Evolutionary conservation across 2,113 vertebrate species (phyloP), one percentile per base, ranked within the genome.

Genomic region (Cyanocitta stelleri): DNA sequence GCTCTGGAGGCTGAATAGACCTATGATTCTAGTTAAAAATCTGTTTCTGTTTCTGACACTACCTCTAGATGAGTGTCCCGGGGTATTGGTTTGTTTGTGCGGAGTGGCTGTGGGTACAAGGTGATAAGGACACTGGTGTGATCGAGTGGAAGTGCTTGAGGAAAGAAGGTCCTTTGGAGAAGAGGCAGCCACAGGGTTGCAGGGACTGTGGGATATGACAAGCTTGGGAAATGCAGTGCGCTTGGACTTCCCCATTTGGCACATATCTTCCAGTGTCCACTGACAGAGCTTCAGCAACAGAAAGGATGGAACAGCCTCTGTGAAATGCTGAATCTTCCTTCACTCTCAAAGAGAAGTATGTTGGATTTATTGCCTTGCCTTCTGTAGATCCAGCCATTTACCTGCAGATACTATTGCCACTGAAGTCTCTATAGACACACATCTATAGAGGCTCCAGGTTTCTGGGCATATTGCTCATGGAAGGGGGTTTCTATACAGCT

Each of bases 241-340:
- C 19, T 72, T 4, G 2, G 43, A 16, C 44, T 24, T 62, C 13
- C 48, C 20, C 0, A 0, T 77, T 78, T 39, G 43, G 18, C 51
- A 58, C 1, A 0, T 46, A 13, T 39, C 35, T 68, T 55, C 27
- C 41, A 22, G 54, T 46, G 46, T 56, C 48, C 26, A 6, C 32
- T 89, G 64, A 15, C 61, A 78, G 61, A 74, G 20, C 35, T 91
- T 78, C 48, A 58, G 44, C 32, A 48, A 27, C 30, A 55, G 52
- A 43, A 67, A 13, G 30, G 30, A 39, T 37, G 37, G 43, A 68
- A 9, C 22, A 71, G 55, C 30, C 29, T 52, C 24, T 63, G 23
- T 71, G 61, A 85, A 85, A 51, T 59, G 20, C 20, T 59, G 11
- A 37, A 3, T 81, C 43, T 78, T 89, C n/a, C 27, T 62, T 73